phyloP scores from a whole-genome alignment of 2,888 invertebrate genomes.

The Calameuta filiformis region DNA sequence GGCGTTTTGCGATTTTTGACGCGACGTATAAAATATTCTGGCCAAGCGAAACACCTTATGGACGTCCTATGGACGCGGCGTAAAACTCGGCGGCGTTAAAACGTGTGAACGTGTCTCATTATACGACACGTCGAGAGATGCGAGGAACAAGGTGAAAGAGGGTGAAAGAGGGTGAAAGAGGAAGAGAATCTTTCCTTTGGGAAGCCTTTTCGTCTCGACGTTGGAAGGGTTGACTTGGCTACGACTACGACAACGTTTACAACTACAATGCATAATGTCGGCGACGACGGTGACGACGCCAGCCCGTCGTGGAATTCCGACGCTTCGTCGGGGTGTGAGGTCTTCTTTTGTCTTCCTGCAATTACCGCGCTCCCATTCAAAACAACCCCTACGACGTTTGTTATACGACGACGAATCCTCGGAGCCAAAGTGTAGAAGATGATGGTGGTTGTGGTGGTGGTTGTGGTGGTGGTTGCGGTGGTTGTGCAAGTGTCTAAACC shows the following conservation, averaged over 20 bases:
- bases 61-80: too few species aligned
- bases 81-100: constrained; percentile 24
- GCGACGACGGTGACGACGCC: constrained; percentile 6
- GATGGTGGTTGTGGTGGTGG: constrained; percentile 13
- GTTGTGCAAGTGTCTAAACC: constrained; percentile 26
- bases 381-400: constrained; percentile 38
- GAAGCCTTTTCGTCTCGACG: neutral
- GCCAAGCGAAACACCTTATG: too few species aligned
- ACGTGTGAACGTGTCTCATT: constrained; percentile 36
- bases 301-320: constrained; percentile 5
- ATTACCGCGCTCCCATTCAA: constrained; percentile 44
- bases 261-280: constrained; percentile 15
- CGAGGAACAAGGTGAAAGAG: neutral
- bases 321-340: constrained; percentile 18
- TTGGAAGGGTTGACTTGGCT: neutral
- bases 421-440: neutral
- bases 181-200: neutral
- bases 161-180: too few species aligned
- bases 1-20: too few species aligned
- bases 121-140: constrained; percentile 19
- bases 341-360: constrained; percentile 45
- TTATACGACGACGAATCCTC: constrained; percentile 36
- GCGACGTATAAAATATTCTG: too few species aligned
- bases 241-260: constrained; percentile 3
- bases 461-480: too few species aligned